Evolutionary conservation across 1,140 invertebrate genomes (phyloP), one percentile per base, ranked within the genome.

Genomic region (Brachionus rubens): DNA sequence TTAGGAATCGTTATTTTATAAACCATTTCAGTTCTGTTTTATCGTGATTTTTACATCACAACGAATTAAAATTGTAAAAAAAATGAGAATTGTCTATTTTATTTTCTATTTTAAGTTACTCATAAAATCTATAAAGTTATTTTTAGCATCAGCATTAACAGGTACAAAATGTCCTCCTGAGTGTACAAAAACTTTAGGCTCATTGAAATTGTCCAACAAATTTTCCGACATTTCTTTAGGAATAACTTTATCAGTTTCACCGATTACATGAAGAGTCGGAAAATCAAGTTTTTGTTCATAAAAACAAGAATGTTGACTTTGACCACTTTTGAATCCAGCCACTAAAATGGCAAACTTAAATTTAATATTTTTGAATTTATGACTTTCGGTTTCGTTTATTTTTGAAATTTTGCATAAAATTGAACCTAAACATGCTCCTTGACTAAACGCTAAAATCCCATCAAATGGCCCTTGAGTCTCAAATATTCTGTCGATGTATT

Each of bases 371-470:
- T 72, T 72, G 24, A 33, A 50, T 40, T 72, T 50, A 16, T 72
- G 26, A 10, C 24, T 41, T 21, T 12, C 19, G 43, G 24, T 48
- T 19, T 70, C 12, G 16, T 70, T 70, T 7, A 14, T 33, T 48
- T 28, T 48, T 4, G 72, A 43, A 16, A 76, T 62, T 6, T 50
- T 16, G 14, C 41, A 47, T 30, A 62, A 24, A 47, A 76, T 28
- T 77, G 76, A 28, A 16, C 41, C 59, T 14, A 77, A 56, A 43
- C 54, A 54, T n/a, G 76, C 76, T 19, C 76, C 76, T 77, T 77
- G 76, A 36, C 59, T 67, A 21, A 77, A 77, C 2, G 59, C 76
- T 30, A 77, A 54, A 36, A 77, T 33, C 21, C 59, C 76, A 33
- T 77, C 76, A 41, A 67, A 77, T 16, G 59, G 76, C 10, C 50